phyloP scores from a whole-genome alignment of 2,888 invertebrate species.

The Hylaea fasciaria region DNA sequence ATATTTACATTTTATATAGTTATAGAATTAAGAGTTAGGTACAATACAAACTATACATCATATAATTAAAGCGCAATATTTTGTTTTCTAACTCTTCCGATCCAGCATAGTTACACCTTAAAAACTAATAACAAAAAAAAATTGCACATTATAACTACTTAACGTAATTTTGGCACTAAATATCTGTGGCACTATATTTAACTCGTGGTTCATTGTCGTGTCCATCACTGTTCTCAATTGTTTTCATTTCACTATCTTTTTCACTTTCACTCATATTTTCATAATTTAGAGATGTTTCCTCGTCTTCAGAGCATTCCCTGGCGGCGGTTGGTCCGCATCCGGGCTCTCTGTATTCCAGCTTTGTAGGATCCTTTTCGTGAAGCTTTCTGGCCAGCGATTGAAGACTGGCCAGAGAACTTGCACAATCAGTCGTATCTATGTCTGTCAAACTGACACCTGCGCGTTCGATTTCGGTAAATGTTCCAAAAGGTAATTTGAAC shows the following conservation, averaged over 20 bases:
- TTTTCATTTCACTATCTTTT: conserved; percentile 78
- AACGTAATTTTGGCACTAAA: conserved; percentile 87
- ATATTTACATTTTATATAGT: conserved; percentile 72
- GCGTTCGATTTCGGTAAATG: conserved; percentile 96
- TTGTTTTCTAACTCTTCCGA: conserved; percentile 78
- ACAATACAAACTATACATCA: conserved; percentile 68
- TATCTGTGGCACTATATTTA: conserved; percentile 86
- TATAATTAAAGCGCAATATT: conserved; percentile 82
- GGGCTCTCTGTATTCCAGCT: conserved; percentile 87
- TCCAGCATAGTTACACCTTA: conserved; percentile 75
- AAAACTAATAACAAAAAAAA: conserved; percentile 78
- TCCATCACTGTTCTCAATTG: conserved; percentile 72
- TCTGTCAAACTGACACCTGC: conserved; percentile 95
- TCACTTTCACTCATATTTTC: conserved; percentile 75
- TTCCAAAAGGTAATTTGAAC: conserved; percentile 96
- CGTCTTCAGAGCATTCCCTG: conserved; percentile 84
- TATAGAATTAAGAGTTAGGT: conserved; percentile 41
- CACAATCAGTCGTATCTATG: conserved; percentile 98
- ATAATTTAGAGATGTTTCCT: conserved; percentile 63
- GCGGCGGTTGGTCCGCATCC: conserved; percentile 64
- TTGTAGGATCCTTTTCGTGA: conserved; percentile 92
- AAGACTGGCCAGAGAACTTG: conserved; percentile 95
- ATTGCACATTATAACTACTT: conserved; percentile 84
- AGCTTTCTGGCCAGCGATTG: conserved; percentile 92
- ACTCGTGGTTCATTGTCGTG: conserved; percentile 75